Evolutionary conservation across 1,140 invertebrate genomes (phyloP), one percentile per base, ranked within the genome.

Genomic region (Drosophila arizonae): DNA sequence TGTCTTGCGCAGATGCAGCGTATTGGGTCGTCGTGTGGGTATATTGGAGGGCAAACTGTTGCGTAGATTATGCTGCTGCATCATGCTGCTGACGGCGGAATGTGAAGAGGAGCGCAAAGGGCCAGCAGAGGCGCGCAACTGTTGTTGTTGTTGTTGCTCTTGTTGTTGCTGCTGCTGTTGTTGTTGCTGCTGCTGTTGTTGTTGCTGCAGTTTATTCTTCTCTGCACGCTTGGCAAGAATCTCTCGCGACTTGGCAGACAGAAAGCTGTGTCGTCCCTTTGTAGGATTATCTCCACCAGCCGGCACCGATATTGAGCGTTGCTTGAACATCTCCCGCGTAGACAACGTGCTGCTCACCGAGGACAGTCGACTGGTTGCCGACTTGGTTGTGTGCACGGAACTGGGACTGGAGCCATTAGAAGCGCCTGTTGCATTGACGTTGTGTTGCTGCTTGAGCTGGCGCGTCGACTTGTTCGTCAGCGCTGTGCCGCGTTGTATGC

Each of bases 361-460:
- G n/a, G 90, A 92, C 1, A 90, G 63, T 6, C 88, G 82, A 72
- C 90, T 92, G 24, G 86, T 61, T 0, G 80, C 76, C n/a, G 91
- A 91, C 68, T 91, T 91, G 45, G 86, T 90, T 10, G 90, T 91
- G 13, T 89, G 87, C 55, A 91, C 80, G 0, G 90, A 91, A 13
- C 88, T 90, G 28, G 90, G 90, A 76, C 90, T 91, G 10, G 90
- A 91, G 0, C 90, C 90, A 43, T 90, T 90, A 8, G 90, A 91
- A 13, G 76, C 74, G 24, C 64, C 81, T 3, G 57, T 57, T 46
- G 73, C 76, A 1, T 28, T 57, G 1, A 78, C 79, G 60, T 80
- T 90, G 36, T 88, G 88, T 45, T 90, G 86, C 33, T 90, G 89
- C 56, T 90, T 90, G 6, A 88, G 61, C 71, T 81, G 89, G 1